Evolutionary conservation across 2,888 invertebrate genomes (phyloP).

Genomic region (Drosophila cracens): DNA sequence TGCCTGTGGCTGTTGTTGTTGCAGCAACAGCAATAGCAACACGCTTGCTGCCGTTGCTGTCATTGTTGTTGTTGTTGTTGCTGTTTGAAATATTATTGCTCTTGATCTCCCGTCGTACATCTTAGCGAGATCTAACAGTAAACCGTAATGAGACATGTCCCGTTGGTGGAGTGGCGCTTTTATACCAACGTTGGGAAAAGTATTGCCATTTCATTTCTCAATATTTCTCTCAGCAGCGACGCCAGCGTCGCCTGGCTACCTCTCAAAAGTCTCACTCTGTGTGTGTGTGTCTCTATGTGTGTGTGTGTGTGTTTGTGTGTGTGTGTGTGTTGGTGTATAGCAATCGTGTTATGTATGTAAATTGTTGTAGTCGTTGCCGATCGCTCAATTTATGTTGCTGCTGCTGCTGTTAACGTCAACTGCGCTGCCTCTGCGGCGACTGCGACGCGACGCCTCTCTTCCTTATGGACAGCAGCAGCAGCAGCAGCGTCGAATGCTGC

Average conservation of each 20-base stretch:
- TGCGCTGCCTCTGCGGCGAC: slow-evolving; percentile 9
- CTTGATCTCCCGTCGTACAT: slow-evolving; percentile 82
- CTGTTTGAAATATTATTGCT: slow-evolving; percentile 41
- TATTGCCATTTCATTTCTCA: slow-evolving; percentile 81
- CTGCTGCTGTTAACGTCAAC: slow-evolving; percentile 6
- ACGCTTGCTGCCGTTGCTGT: slow-evolving; percentile 11
- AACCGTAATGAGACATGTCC: slow-evolving; percentile 85
- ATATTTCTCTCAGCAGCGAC: slow-evolving; percentile 63
- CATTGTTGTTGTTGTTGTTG: slow-evolving; percentile 37
- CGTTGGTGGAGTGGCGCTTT: slow-evolving; percentile 83
- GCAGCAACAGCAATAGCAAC: slow-evolving; percentile 16
- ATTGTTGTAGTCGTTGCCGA: slow-evolving; percentile 59
- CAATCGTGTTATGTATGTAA: slow-evolving; percentile 76
- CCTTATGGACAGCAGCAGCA: slow-evolving; percentile 58
- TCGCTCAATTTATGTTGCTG: slow-evolving; percentile 27
- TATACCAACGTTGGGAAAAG: slow-evolving; percentile 83
- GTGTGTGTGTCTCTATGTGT: slow-evolving; percentile 12
- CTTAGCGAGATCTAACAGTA: slow-evolving; percentile 84
- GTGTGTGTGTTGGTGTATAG: slow-evolving; percentile 28
- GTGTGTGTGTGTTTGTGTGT: slow-evolving; percentile 33
- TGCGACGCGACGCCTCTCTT: slow-evolving; percentile 61
- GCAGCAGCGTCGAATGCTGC: slow-evolving; percentile 17
- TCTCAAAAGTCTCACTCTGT: slow-evolving; percentile 17
- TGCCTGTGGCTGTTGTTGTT: slow-evolving; percentile 29
- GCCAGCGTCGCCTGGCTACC: slow-evolving; percentile 22